A percentile compares a stretch with the other conserved stretches of the same genome.
These are phyloP conservation scores for Chelonoidis abingdonii DNA, from an alignment of 2,113 vertebrate species.

Conservation along the genomic window DNA sequence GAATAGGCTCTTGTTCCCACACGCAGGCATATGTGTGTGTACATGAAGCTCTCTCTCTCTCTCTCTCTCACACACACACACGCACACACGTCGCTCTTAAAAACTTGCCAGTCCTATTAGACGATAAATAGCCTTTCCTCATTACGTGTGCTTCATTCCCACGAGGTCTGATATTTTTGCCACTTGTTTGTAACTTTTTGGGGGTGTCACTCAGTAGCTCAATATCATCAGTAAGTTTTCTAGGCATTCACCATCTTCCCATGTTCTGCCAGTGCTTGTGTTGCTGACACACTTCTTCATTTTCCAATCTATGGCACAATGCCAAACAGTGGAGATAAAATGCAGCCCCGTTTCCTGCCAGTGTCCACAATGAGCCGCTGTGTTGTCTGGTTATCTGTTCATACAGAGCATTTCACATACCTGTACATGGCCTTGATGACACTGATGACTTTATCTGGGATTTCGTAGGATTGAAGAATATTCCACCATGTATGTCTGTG, in stretches of 20 bases:
- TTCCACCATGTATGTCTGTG: not conserved
- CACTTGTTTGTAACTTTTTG: not conserved
- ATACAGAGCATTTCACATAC: not conserved
- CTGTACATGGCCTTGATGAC: not conserved
- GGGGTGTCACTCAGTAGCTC: not conserved
- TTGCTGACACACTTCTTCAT: not conserved
- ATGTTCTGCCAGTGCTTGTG: not conserved
- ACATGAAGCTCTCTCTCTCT: not conserved
- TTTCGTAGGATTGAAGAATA: not conserved
- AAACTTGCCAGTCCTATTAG: not conserved
- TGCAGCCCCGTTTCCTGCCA: not conserved
- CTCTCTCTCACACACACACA: not conserved
- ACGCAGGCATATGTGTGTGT: not conserved
- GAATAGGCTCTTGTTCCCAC: not conserved
- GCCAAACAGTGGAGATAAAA: not conserved
- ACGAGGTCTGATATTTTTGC: not conserved
- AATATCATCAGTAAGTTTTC: not conserved
- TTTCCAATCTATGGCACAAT: not conserved
- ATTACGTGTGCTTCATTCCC: not conserved
- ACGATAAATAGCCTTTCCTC: not conserved
- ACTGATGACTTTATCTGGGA: not conserved
- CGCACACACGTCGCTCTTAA: not conserved
- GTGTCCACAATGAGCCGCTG: not conserved
- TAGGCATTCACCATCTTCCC: not conserved
- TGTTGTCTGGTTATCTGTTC: not conserved